A percentile compares a stretch with the other conserved stretches of the same genome.
Conservation (phyloP, 2,888 invertebrate species). For the Orthosia gothica region DNA sequence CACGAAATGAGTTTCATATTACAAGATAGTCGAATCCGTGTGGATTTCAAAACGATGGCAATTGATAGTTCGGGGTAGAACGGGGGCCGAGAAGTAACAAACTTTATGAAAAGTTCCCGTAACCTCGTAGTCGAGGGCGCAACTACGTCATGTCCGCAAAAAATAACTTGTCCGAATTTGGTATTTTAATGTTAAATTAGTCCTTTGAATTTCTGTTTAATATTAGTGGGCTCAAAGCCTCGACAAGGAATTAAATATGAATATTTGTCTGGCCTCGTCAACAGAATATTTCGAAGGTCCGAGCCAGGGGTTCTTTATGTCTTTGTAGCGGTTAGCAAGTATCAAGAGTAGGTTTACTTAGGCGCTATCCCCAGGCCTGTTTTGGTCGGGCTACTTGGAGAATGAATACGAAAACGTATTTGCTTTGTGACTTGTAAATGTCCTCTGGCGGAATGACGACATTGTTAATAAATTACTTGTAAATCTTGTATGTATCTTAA, state of each 20-base stretch:
- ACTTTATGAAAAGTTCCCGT: slow-evolving; percentile 62
- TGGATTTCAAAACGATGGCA: slow-evolving; percentile 70
- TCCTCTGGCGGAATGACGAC: slow-evolving; percentile 82
- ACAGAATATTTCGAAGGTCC: slow-evolving; percentile 83
- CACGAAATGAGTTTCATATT: slow-evolving; percentile 60
- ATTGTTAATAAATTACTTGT: slow-evolving; percentile 86
- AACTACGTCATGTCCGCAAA: slow-evolving; percentile 26
- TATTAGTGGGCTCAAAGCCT: slow-evolving; percentile 82
- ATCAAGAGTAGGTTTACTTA: slow-evolving; percentile 85
- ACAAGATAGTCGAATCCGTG: slow-evolving; percentile 64
- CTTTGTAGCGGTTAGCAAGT: slow-evolving; percentile 81
- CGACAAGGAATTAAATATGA: slow-evolving; percentile 88
- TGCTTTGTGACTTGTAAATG: slow-evolving; percentile 88
- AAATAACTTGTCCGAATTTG: slow-evolving; percentile 47
- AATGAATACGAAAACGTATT: slow-evolving; percentile 87
- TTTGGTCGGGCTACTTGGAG: slow-evolving; percentile 81
- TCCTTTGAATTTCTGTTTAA: slow-evolving; percentile 81
- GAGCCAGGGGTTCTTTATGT: slow-evolving; percentile 83
- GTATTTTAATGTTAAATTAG: slow-evolving; percentile 69
- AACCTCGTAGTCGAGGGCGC: slow-evolving; percentile 40
- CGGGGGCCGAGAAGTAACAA: slow-evolving; percentile 42
- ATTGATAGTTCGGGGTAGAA: slow-evolving; percentile 67
- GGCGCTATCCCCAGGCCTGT: slow-evolving; percentile 83
- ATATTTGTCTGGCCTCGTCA: slow-evolving; percentile 86
- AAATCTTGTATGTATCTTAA: slow-evolving; percentile 79